These are phyloP conservation scores for Chaenodraco wilsoni DNA, from an alignment of 2,797 vertebrate species.

Conservation along the genomic window DNA sequence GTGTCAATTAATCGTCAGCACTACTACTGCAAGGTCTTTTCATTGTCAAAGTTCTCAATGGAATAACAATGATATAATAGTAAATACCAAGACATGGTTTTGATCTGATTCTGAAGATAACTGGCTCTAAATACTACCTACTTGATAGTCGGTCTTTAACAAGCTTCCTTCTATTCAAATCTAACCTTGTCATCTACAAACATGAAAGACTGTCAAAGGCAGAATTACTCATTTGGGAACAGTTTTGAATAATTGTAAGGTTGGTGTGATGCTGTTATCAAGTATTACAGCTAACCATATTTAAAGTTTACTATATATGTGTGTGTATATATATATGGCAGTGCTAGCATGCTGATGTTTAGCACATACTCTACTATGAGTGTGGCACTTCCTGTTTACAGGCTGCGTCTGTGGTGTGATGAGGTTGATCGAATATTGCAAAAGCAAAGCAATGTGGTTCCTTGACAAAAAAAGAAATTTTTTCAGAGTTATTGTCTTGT, in stretches of 20 bases:
- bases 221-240: constrained; percentile 34
- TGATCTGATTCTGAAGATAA: constrained; percentile 61
- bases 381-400: too few species aligned
- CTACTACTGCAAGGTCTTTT: constrained; percentile 16
- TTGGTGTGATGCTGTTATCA: constrained; percentile 1
- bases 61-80: constrained; percentile 51
- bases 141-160: constrained; percentile 17
- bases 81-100: constrained; percentile 57
- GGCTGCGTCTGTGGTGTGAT: too few species aligned
- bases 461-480: too few species aligned
- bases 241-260: constrained; percentile 15
- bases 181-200: constrained; percentile 53
- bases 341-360: not conserved
- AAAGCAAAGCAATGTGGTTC: too few species aligned
- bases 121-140: constrained; percentile 26
- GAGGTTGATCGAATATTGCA: too few species aligned
- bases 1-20: constrained; percentile 32
- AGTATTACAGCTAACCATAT: not conserved
- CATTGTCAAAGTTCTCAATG: constrained; percentile 33
- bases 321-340: not conserved
- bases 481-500: too few species aligned
- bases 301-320: not conserved
- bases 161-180: constrained; percentile 69
- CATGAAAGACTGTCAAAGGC: constrained; percentile 16
- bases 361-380: not conserved